Evolutionary conservation across 2,888 invertebrate genomes (phyloP), one percentile per base, ranked within the genome.

Genomic region (Tetanocera ferruginea): DNA sequence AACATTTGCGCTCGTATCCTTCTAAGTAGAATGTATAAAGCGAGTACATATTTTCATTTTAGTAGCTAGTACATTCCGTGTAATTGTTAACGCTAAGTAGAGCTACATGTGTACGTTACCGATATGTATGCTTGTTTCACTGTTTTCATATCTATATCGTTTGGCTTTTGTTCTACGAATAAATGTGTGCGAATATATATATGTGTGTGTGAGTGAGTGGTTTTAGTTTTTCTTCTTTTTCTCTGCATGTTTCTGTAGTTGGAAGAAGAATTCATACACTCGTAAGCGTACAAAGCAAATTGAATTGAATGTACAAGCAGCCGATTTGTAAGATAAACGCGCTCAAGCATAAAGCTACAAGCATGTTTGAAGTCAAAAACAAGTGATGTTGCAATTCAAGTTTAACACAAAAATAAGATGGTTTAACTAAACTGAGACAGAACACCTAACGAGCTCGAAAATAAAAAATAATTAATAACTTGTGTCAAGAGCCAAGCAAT

Each of bases 281-380:
- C 49, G 19, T 69, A 43, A 43, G 49, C 19, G 69, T 19, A 34
- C 66, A 66, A 37, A 66, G n/a, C 5, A n/a, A 37, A 70, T 28
- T 19, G 70, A 70, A 70, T 51, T n/a, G 37, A 69, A 66, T 31
- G 66, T 17, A 37, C 66, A 66, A 69, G 23, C 69, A 23, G 34
- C n/a, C 69, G 51, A 9, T 66, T 66, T 34, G 66, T 34, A n/a
- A 37, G 25, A 23, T 14, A 19, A 37, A 19, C 11, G 28, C 9
- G 14, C 14, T 31, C 25, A 25, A 25, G 25, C 25, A 60, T 23
- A 4, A 60, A 25, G 1, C 14, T 11, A 6, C 11, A 11, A 43
- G 14, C 2, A 43, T 43, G 43, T 43, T 43, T 43, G 14, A 43
- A 43, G 6, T 37, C 8, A 8, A 4, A 43, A 43, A 37, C 37